phyloP scores from a whole-genome alignment of 2,113 vertebrate species.

The Dolichotis patagonum region DNA sequence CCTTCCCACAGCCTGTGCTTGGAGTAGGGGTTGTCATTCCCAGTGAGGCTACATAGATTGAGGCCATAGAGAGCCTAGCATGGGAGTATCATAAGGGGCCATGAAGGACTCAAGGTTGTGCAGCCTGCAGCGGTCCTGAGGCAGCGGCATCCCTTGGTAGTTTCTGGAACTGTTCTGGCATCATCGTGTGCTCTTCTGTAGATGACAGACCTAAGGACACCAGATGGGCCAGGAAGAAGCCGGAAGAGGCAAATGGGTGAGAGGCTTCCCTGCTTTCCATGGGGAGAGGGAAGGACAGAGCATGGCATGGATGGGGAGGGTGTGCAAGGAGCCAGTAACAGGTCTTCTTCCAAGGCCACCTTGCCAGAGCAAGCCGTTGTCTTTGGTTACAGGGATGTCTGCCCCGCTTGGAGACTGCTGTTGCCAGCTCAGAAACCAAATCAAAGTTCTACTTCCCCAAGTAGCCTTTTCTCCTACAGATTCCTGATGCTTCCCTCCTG shows the following conservation, averaged over 20 bases:
- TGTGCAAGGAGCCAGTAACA: no score
- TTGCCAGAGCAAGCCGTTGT: not conserved
- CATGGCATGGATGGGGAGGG: not conserved
- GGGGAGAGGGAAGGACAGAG: not conserved
- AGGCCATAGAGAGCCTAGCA: not conserved
- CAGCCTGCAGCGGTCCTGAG: not conserved
- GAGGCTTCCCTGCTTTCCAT: not conserved
- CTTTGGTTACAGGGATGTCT: not conserved
- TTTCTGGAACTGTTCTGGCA: not conserved
- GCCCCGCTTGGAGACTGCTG: not conserved
- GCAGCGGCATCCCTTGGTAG: not conserved
- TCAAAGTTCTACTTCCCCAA: not conserved
- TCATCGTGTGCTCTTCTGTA: fast-evolving
- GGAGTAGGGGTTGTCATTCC: not conserved
- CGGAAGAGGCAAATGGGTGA: not conserved
- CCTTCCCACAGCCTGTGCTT: not conserved
- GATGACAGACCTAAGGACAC: not conserved
- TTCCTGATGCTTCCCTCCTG: not conserved
- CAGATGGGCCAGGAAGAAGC: not conserved
- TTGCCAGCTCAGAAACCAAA: not conserved
- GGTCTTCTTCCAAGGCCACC: not conserved
- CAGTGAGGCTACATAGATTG: fast-evolving
- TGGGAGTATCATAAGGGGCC: not conserved
- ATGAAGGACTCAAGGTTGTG: not conserved
- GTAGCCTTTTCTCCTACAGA: not conserved